These are phyloP conservation scores for Sphecodes monilicornis DNA, from an alignment of 2,888 invertebrate genomes.

Conservation along the genomic window DNA sequence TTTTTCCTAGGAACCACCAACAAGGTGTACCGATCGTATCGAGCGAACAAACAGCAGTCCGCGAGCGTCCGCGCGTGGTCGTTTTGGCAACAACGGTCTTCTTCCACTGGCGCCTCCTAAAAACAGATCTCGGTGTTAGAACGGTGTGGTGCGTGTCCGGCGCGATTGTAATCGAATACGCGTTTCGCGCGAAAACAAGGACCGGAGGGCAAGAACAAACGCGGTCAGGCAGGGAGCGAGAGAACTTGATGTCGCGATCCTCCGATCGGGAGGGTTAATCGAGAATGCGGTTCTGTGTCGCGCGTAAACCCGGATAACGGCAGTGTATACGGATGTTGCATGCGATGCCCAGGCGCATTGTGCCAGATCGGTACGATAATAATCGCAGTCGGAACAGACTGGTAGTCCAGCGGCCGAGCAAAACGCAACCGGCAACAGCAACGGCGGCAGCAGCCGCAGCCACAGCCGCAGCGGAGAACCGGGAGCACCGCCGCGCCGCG, in stretches of 20 bases:
- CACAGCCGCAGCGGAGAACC: slow-evolving; percentile 23
- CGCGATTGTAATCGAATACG: no score
- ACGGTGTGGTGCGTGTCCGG: no score
- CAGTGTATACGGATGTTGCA: slow-evolving; percentile 39
- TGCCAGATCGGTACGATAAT: slow-evolving; percentile 65
- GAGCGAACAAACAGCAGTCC: background rate
- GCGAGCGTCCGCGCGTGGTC: background rate
- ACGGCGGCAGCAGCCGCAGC: slow-evolving; percentile 27
- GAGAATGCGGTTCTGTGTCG: background rate
- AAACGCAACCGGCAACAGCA: slow-evolving; percentile 44
- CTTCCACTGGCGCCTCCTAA: background rate
- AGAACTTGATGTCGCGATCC: background rate
- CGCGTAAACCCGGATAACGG: slow-evolving; percentile 46
- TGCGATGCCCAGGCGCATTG: slow-evolving; percentile 59
- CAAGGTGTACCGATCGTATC: no score
- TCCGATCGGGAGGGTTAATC: slow-evolving; percentile 5
- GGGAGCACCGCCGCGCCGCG: slow-evolving; percentile 8
- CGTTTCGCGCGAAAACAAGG: background rate
- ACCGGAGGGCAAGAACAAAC: background rate
- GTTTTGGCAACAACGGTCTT: background rate
- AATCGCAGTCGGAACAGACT: slow-evolving; percentile 54
- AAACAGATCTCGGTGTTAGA: background rate
- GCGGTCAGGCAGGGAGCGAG: background rate
- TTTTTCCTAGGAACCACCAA: background rate
- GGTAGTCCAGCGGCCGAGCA: slow-evolving; percentile 40